These are phyloP conservation scores for Aselliscus stoliczkanus DNA, from an alignment of 2,797 vertebrate species.

Conservation along the genomic window DNA sequence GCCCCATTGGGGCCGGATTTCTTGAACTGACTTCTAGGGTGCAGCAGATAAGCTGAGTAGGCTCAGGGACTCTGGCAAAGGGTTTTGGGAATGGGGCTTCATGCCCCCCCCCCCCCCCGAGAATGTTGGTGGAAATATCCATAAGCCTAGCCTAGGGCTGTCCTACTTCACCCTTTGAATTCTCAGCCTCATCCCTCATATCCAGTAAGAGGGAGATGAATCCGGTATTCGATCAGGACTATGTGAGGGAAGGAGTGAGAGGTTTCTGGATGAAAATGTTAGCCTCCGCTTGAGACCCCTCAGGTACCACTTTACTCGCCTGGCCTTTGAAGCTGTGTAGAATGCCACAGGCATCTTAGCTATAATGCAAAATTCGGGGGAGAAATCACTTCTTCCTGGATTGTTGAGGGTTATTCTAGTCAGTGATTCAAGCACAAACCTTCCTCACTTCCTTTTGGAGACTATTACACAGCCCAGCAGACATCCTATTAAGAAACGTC, in stretches of 20 bases:
- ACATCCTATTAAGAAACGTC: constrained; percentile 56
- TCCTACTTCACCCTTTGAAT: not conserved
- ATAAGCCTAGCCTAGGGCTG: not conserved
- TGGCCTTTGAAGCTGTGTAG: not conserved
- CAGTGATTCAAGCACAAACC: constrained; percentile 22
- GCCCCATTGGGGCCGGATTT: not conserved
- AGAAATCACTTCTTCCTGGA: not conserved
- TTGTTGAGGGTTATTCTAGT: not conserved
- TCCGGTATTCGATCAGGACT: not conserved
- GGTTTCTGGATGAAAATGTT: not conserved
- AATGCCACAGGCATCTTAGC: not conserved
- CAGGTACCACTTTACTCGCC: not conserved
- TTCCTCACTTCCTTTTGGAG: constrained; percentile 48
- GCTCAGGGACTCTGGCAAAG: not conserved
- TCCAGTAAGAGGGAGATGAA: not conserved
- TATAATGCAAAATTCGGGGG: not conserved
- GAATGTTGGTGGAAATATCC: not conserved
- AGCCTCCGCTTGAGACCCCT: not conserved
- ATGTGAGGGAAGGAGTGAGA: not conserved
- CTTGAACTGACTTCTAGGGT: not conserved
- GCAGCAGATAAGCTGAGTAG: not conserved
- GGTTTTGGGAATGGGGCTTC: not conserved
- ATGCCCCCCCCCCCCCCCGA: fast-evolving
- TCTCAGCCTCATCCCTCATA: not conserved
- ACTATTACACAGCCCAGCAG: not conserved